phyloP scores from a whole-genome alignment of 2,113 vertebrate species.

The Rhegmatorhina hoffmannsi region DNA sequence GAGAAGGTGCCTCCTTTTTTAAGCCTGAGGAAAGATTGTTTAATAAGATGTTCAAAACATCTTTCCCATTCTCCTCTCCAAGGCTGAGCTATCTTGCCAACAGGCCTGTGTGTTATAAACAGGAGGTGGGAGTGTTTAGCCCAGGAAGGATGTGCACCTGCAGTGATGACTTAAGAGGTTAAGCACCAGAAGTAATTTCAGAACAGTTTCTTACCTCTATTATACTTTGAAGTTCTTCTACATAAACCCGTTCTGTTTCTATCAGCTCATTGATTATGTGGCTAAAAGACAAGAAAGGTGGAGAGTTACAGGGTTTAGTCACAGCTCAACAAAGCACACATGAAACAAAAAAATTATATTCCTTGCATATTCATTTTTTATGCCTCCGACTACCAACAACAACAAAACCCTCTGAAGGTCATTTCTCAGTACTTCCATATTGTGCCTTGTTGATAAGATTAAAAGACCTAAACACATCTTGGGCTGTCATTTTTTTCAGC shows the following conservation, averaged over 20 bases:
- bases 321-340: background rate
- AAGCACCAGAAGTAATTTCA: background rate
- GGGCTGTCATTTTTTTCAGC: background rate
- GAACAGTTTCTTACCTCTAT: constrained; percentile 84
- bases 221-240: constrained; percentile 94
- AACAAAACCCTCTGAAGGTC: background rate
- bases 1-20: background rate
- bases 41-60: background rate
- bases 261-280: constrained; percentile 92
- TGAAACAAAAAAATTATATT: background rate
- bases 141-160: background rate
- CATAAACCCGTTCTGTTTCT: constrained; percentile 92
- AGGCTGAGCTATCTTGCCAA: background rate
- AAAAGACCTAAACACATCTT: background rate
- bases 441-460: background rate
- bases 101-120: background rate
- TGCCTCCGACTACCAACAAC: background rate
- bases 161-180: background rate
- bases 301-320: background rate
- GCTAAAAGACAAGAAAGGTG: constrained; percentile 68
- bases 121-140: background rate
- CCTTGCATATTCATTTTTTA: background rate
- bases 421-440: background rate
- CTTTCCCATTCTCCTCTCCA: background rate
- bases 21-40: background rate